Conservation (phyloP, 2,888 invertebrate genomes). For the Melanargia galathea region DNA sequence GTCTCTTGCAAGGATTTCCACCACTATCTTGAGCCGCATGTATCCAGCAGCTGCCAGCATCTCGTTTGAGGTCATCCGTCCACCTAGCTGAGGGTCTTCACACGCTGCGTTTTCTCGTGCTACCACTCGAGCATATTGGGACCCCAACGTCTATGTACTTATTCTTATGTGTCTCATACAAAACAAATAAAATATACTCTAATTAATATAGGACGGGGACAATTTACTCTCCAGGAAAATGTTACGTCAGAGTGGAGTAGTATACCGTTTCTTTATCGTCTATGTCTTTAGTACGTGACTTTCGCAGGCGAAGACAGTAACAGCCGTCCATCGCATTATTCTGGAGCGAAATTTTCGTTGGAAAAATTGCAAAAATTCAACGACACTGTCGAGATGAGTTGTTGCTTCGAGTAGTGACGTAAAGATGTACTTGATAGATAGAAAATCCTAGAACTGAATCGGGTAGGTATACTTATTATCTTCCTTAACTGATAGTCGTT, state of each 20-base stretch:
- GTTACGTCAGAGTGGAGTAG: conserved; percentile 1
- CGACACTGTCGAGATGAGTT: conserved; percentile 51
- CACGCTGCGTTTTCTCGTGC: too few species aligned
- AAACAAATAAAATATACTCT: not conserved
- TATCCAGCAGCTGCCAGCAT: too few species aligned
- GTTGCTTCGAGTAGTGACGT: conserved; percentile 53
- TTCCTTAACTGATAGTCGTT: not conserved
- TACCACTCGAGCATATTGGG: too few species aligned
- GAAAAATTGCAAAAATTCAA: conserved; percentile 69
- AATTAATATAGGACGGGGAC: conserved; percentile 12
- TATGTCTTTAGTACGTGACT: conserved; percentile 69
- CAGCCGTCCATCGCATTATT: conserved; percentile 61
- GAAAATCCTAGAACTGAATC: conserved; percentile 7
- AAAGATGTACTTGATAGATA: conserved; percentile 51
- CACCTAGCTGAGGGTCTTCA: too few species aligned
- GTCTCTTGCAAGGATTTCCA: too few species aligned
- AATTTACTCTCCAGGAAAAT: conserved; percentile 15
- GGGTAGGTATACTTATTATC: not conserved
- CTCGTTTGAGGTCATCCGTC: too few species aligned
- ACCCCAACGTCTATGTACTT: too few species aligned
- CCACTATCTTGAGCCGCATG: too few species aligned
- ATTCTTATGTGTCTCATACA: not conserved
- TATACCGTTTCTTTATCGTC: conserved; percentile 54
- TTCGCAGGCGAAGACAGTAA: conserved; percentile 52
- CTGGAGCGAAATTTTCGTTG: conserved; percentile 59